These are phyloP conservation scores for Corvus hawaiiensis DNA, from an alignment of 2,113 vertebrate species.

Conservation along the genomic window DNA sequence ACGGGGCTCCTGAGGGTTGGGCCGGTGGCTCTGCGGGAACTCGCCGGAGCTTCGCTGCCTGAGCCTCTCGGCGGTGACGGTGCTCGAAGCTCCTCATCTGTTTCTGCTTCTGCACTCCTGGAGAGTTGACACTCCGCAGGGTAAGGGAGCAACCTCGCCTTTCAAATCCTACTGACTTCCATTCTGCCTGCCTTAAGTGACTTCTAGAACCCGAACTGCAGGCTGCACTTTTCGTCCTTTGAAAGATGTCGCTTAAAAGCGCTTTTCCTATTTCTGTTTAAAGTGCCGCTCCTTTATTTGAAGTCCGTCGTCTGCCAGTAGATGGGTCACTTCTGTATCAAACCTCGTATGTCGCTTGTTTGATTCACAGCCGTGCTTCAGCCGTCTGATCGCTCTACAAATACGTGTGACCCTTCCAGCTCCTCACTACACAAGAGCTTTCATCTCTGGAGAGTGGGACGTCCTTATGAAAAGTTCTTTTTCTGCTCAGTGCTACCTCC, in stretches of 20 bases:
- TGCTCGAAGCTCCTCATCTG: background rate
- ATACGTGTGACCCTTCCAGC: background rate
- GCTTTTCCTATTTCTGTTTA: background rate
- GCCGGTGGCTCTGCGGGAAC: background rate
- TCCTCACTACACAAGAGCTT: background rate
- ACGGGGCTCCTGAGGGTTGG: background rate
- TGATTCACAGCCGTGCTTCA: background rate
- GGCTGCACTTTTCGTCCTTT: background rate
- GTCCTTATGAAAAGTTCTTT: background rate
- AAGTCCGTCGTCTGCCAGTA: background rate
- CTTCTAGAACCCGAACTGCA: background rate
- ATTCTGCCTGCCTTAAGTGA: background rate
- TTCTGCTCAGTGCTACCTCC: background rate
- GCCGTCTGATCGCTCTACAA: background rate
- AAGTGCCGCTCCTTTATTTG: background rate
- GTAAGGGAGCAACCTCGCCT: background rate
- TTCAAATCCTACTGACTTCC: background rate
- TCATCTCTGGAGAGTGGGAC: background rate
- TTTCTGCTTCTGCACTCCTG: background rate
- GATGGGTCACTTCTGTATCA: background rate
- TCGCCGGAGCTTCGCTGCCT: background rate
- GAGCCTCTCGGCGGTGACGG: background rate
- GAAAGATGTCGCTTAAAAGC: background rate
- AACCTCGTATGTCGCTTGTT: background rate
- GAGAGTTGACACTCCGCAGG: background rate